Base-by-base conservation (phyloP, 1,140 invertebrate genomes). In the Thereuonema tuberculata region DNA sequence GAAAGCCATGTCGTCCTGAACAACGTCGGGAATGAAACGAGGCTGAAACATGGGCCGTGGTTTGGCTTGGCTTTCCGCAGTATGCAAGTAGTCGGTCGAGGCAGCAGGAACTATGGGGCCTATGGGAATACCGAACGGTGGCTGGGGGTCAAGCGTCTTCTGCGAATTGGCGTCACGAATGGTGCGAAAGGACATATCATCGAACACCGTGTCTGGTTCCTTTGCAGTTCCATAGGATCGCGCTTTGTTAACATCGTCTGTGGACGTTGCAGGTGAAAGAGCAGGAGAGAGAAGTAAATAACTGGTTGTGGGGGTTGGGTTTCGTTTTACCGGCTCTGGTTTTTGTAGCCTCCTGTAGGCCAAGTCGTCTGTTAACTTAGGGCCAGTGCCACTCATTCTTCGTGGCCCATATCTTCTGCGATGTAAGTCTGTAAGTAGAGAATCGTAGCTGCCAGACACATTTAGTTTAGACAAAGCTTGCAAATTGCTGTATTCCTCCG, bases 81-180 rank as follows among this genome's bases (percentile, higher is more conserved):
- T 82, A 66, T 91, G 87, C 43, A 93, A 75, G 67, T 93, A 93
- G 69, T 93, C 87, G 62, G 81, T 86, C 53, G 84, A 81, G 0
- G 87, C 79, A 20, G 84, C 82, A 5, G 82, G 77, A 0, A 85
- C 78, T 2, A 89, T 80, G 9, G 87, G 88, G 2, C 85, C 85
- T 12, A 92, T 67, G 0, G 89, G 89, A 66, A 93, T 92, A 17
- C 89, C 89, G 71, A 93, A 93, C 0, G 86, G 87, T 25, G 87
- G 89, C 68, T 92, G 89, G 5, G 85, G 86, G 59, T 91, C 87
- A 0, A 79, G 65, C 1, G 86, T 78, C 68, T 82, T 85, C 17
- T 79, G 80, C 68, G 81, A 82, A 65, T 87, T 89, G 1, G 84
- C 82, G 67, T 85, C 80, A 66, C 82, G 82, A 56, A 89, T 81